Evolutionary conservation across 2,113 vertebrate genomes (phyloP).

Genomic region (Oxygymnocypris stewartii): DNA sequence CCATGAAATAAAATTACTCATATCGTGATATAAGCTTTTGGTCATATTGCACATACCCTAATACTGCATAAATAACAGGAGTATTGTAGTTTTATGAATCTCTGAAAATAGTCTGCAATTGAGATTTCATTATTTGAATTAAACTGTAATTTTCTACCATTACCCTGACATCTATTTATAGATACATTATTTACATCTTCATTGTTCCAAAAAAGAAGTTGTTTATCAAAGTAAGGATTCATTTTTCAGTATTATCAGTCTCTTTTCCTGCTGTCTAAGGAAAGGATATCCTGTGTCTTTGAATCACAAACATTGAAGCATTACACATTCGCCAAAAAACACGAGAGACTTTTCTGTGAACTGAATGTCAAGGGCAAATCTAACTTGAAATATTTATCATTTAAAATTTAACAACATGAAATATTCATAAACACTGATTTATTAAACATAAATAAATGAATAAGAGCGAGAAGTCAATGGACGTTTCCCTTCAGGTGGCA

Average conservation of each 20-base stretch:
- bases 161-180: constrained; percentile 26
- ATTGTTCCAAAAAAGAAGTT: constrained; percentile 59
- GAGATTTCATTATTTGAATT: not conserved
- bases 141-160: not conserved
- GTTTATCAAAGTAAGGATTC: constrained; percentile 62
- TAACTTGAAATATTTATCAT: not conserved
- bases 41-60: no score
- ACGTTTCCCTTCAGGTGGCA: not conserved
- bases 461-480: not conserved
- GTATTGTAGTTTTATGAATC: not conserved
- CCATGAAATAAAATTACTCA: no score
- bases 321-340: constrained; percentile 30
- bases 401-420: not conserved
- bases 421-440: constrained; percentile 2
- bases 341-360: not conserved
- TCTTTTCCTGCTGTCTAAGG: constrained; percentile 58
- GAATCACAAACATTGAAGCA: constrained; percentile 32
- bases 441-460: not conserved
- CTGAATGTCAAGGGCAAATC: constrained; percentile 14
- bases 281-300: constrained; percentile 70
- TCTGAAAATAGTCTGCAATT: not conserved
- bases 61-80: not conserved
- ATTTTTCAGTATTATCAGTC: constrained; percentile 65
- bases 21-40: no score
- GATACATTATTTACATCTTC: constrained; percentile 37